Evolutionary conservation across 2,797 vertebrate genomes (phyloP).

Genomic region (Aplochiton taeniatus): DNA sequence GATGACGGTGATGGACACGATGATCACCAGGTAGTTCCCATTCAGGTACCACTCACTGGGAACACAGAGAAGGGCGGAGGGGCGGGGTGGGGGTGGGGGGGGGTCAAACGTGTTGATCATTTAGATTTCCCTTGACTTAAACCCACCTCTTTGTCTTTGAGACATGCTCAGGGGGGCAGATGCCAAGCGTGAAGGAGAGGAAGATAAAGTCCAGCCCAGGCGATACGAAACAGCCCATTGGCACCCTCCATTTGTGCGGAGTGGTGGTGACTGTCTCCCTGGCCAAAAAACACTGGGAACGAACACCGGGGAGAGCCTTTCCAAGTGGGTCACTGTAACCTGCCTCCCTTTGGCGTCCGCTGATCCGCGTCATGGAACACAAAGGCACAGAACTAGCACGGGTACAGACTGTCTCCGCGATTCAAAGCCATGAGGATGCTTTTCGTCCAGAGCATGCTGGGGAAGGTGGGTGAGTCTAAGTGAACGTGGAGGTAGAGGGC

Average conservation of each 20-base stretch:
- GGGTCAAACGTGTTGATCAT: constrained; percentile 21
- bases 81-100: constrained; percentile 14
- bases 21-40: constrained; percentile 94
- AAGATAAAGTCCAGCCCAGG: no score
- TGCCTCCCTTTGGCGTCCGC: background rate
- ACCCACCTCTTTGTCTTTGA: background rate
- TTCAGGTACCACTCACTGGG: constrained; percentile 93
- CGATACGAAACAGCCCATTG: no score
- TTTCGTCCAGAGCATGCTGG: no score
- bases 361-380: background rate
- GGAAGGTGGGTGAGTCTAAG: background rate
- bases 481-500: background rate
- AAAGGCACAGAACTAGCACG: background rate
- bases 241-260: no score
- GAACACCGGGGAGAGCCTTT: background rate
- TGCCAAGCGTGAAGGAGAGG: no score
- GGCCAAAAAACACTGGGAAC: background rate
- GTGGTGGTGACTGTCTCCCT: background rate
- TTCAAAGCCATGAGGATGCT: no score
- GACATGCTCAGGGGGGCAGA: no score
- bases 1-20: constrained; percentile 86
- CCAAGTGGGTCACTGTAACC: background rate
- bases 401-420: no score
- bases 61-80: constrained; percentile 25
- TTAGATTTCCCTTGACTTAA: background rate